Percentiles rank a stretch among this genome's conserved stretches.
These are phyloP conservation scores for Mellilla xanthometata DNA, from an alignment of 2,888 invertebrate species.

Conservation along the genomic window DNA sequence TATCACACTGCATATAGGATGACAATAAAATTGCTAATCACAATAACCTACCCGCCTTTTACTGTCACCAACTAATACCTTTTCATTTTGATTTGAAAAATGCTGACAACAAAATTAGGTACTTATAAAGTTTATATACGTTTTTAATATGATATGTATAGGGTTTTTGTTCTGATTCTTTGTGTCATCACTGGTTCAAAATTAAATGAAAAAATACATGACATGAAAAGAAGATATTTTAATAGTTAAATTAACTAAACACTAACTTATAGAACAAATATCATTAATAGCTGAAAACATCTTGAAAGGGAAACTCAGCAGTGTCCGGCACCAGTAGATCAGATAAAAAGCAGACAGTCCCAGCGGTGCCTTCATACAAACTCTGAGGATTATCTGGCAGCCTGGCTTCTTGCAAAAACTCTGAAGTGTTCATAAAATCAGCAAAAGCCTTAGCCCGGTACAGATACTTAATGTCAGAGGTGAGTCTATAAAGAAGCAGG, in stretches of 20 bases:
- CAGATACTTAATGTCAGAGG: constrained; percentile 87
- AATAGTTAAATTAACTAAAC: constrained; percentile 34
- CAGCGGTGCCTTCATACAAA: constrained; percentile 93
- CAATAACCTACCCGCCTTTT: constrained; percentile 25
- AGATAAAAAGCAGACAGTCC: constrained; percentile 91
- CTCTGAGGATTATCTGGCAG: constrained; percentile 92
- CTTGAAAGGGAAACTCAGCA: constrained; percentile 92
- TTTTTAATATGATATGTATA: too few species aligned
- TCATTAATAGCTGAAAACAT: constrained; percentile 78
- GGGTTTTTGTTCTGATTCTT: too few species aligned
- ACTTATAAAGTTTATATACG: too few species aligned
- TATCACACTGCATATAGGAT: too few species aligned
- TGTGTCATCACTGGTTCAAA: too few species aligned
- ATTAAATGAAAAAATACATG: background rate
- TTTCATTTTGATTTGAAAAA: constrained; percentile 2
- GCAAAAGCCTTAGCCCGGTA: constrained; percentile 89
- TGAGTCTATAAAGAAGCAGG: constrained; percentile 88
- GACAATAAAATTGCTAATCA: constrained; percentile 26
- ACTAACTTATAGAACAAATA: too few species aligned
- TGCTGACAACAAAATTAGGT: background rate
- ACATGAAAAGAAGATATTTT: constrained; percentile 11
- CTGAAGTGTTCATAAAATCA: constrained; percentile 86
- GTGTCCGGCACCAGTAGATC: constrained; percentile 88
- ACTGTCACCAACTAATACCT: constrained; percentile 11
- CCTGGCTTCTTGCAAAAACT: constrained; percentile 86